Evolutionary conservation across 1,140 invertebrate species (phyloP).

Genomic region (Eriocheir sinensis): DNA sequence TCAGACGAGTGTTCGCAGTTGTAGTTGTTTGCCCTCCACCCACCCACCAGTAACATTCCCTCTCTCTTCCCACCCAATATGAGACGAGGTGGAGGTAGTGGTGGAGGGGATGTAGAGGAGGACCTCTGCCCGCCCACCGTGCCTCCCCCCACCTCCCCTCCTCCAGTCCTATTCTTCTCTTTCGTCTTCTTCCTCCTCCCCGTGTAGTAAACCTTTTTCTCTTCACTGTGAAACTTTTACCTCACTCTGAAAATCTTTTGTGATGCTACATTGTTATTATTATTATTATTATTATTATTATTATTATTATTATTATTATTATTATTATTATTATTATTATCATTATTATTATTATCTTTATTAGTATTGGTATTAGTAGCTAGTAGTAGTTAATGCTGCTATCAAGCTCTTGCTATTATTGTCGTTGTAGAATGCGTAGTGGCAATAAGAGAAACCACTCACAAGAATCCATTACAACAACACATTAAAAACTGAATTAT

Average conservation of each 20-base stretch:
- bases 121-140: too few species aligned
- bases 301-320: constrained; percentile 2
- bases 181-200: not conserved
- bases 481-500: too few species aligned
- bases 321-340: not conserved
- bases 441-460: too few species aligned
- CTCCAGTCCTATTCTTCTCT: not conserved
- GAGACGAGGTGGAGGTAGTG: too few species aligned
- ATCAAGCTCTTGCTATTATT: too few species aligned
- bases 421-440: too few species aligned
- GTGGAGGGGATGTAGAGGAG: too few species aligned
- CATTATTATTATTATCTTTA: constrained; percentile 35
- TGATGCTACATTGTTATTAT: not conserved
- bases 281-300: not conserved
- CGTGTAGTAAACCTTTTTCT: too few species aligned
- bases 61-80: too few species aligned
- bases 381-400: too few species aligned
- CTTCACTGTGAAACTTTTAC: too few species aligned
- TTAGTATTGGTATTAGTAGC: not conserved
- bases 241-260: not conserved
- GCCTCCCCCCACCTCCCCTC: not conserved
- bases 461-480: too few species aligned
- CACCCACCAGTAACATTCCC: not conserved
- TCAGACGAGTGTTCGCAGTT: not conserved
- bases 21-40: not conserved